Evolutionary conservation across 2,888 invertebrate species (phyloP).

Genomic region (Bombylius discolor): DNA sequence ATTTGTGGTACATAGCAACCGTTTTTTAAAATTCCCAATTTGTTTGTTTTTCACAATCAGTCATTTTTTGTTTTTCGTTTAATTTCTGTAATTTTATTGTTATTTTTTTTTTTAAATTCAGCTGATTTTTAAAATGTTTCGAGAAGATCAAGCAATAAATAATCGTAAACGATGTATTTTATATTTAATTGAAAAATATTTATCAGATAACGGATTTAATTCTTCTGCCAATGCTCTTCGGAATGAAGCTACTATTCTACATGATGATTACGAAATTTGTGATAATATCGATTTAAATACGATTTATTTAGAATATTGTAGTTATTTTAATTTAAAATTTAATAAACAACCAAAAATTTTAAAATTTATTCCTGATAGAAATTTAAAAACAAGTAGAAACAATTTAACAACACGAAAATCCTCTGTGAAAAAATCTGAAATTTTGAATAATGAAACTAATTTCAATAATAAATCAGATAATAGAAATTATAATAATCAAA

Average conservation of each 20-base stretch:
- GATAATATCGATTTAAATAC: conserved; percentile 85
- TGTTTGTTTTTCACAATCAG: too few species aligned
- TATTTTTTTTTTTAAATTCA: too few species aligned
- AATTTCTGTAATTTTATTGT: too few species aligned
- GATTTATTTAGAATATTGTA: conserved; percentile 77
- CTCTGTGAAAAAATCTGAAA: background rate
- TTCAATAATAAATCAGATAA: too few species aligned
- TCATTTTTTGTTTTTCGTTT: too few species aligned
- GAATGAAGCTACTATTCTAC: conserved; percentile 54
- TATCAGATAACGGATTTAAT: conserved; percentile 50
- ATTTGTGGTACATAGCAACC: too few species aligned
- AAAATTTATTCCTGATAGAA: conserved; percentile 30
- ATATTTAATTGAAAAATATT: conserved; percentile 53
- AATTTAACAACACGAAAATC: too few species aligned
- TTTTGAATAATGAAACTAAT: too few species aligned
- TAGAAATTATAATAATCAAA: too few species aligned
- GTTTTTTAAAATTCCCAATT: too few species aligned
- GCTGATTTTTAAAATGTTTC: too few species aligned
- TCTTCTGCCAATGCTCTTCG: conserved; percentile 52
- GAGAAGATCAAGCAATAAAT: background rate
- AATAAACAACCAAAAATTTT: conserved; percentile 75
- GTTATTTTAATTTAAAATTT: conserved; percentile 73
- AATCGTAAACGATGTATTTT: conserved; percentile 39
- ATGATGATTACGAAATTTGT: conserved; percentile 58
- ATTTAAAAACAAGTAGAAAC: too few species aligned